phyloP scores from a whole-genome alignment of 1,140 invertebrate genomes.

The Temnothorax longispinosus region DNA sequence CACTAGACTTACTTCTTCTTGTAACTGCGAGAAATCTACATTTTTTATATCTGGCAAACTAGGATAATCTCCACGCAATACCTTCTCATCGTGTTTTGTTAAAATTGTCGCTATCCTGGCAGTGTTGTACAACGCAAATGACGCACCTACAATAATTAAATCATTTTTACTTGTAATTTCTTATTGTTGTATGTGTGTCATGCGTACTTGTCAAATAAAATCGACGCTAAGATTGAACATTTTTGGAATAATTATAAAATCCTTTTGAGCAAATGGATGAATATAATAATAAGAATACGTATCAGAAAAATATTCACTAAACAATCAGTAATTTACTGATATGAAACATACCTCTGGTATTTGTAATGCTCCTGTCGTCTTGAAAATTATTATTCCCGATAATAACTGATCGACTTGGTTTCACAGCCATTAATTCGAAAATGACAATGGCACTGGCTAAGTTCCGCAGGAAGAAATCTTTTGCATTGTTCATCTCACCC shows the following conservation, averaged over 20 bases:
- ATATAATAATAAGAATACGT: not conserved
- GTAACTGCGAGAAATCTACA: conserved; percentile 87
- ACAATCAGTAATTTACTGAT: not conserved
- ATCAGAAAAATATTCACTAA: not conserved
- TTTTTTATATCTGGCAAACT: conserved; percentile 85
- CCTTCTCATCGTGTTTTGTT: conserved; percentile 87
- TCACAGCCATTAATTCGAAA: conserved; percentile 89
- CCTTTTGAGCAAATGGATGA: not conserved
- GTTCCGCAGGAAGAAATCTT: conserved; percentile 78
- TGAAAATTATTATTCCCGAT: conserved; percentile 78
- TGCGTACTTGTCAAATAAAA: not conserved
- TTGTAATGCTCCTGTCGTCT: conserved; percentile 80
- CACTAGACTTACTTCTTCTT: conserved; percentile 86
- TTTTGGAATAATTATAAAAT: not conserved
- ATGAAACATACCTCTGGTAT: conserved; percentile 74
- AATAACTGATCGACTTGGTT: conserved; percentile 85
- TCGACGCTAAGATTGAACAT: not conserved
- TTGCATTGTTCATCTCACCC: conserved; percentile 37
- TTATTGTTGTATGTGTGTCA: not conserved
- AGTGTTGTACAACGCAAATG: conserved; percentile 91
- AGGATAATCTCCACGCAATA: conserved; percentile 86
- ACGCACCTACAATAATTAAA: conserved; percentile 85
- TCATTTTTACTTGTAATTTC: conserved; percentile 27
- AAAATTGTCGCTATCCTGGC: conserved; percentile 89
- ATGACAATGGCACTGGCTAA: conserved; percentile 88